Evolutionary conservation across 2,113 vertebrate genomes (phyloP), one percentile per base, ranked within the genome.

Genomic region (Baryphthengus martii): DNA sequence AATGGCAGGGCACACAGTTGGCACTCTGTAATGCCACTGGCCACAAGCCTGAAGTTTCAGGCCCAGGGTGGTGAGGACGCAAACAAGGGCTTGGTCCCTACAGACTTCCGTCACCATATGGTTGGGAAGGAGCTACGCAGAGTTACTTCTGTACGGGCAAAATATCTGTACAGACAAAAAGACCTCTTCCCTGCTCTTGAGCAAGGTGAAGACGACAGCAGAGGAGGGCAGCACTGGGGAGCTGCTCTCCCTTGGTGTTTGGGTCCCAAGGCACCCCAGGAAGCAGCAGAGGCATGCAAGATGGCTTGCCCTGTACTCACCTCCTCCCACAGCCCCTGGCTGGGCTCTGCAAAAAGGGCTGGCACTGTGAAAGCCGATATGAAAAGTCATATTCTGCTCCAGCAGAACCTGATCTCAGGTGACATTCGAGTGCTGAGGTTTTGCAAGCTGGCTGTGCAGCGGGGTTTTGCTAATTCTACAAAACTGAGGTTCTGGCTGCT

Each of bases 391-490:
- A 17, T 58, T 93, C 80, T 92, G 56, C 65, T 75, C 95, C 76
- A 88, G 96, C 96, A 96, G 61, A 97, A 96, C 75, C 79, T 28
- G 89, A 95, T 90, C 83, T 55, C 86, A n/a, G 59, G 63, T 77
- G 92, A 70, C 50, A 83, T 28, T 62, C 0, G 2, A 76, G 24
- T 63, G 58, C 83, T 50, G 88, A 89, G 79, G 56, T 94, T 95
- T 91, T 91, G 91, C 95, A 89, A 96, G 88, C 82, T 93, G 77
- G 85, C 92, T 85, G 18, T 56, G 40, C 35, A 12, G 13, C 0
- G 11, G 28, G 39, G 24, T 63, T 94, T 90, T 94, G 94, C 95
- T 82, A 70, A 78, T 59, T 20, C 66, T 37, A 85, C 88, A 79
- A 17, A 91, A 93, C 28, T 65, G 42, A 13, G 31, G 28, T 40